phyloP scores from a whole-genome alignment of 2,888 invertebrate genomes.

The Spodoptera littoralis region DNA sequence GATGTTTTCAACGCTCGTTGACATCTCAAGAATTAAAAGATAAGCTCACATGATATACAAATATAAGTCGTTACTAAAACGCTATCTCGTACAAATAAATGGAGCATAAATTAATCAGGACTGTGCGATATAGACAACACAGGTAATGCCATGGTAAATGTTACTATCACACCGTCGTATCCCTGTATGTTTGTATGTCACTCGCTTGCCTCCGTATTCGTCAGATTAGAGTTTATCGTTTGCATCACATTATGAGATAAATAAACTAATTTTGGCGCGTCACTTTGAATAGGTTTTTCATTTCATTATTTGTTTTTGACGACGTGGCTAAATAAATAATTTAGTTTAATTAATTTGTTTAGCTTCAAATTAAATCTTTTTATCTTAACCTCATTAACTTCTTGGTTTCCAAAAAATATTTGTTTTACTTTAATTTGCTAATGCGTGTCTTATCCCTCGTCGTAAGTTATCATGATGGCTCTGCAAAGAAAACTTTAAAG shows the following conservation, averaged over 20 bases:
- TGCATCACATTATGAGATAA: constrained; percentile 45
- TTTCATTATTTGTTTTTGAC: constrained; percentile 3
- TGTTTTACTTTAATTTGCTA: no score
- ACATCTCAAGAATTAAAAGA: constrained; percentile 88
- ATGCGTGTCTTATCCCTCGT: no score
- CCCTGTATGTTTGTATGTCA: constrained; percentile 74
- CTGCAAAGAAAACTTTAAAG: no score
- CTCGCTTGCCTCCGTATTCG: constrained; percentile 75
- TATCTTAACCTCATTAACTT: no score
- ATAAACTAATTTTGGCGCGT: constrained; percentile 21
- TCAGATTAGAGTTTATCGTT: constrained; percentile 55
- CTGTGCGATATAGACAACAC: constrained; percentile 82
- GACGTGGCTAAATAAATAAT: no score
- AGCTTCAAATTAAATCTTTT: no score
- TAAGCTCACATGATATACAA: constrained; percentile 83
- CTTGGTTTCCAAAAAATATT: no score
- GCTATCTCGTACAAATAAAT: constrained; percentile 84
- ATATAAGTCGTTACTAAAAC: constrained; percentile 80
- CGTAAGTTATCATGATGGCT: no score
- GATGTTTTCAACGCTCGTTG: constrained; percentile 66
- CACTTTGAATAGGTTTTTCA: not conserved
- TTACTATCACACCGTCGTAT: constrained; percentile 78
- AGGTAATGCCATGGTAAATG: constrained; percentile 82
- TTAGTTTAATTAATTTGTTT: no score
- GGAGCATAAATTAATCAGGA: constrained; percentile 85